These are phyloP conservation scores for Stictonetta naevosa DNA, from an alignment of 2,113 vertebrate species.

Conservation along the genomic window DNA sequence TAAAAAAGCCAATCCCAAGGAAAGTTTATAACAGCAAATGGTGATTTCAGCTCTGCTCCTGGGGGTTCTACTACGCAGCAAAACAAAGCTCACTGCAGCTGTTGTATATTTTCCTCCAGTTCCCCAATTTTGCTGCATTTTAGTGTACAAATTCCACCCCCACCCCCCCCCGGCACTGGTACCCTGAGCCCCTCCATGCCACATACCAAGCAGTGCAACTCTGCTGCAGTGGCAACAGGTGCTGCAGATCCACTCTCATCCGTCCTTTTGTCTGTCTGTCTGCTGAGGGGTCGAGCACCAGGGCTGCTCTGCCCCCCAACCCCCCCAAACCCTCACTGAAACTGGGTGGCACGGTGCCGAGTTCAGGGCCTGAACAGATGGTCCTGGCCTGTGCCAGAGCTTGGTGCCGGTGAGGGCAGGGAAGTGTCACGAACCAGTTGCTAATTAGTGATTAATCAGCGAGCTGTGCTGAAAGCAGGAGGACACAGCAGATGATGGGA, in stretches of 20 bases:
- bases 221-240: neutral
- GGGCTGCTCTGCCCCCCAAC: neutral
- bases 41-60: neutral
- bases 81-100: too few relatives aligned
- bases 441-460: conserved; percentile 32
- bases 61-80: neutral
- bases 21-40: neutral
- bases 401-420: neutral
- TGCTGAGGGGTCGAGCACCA: neutral
- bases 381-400: neutral
- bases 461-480: neutral
- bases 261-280: neutral
- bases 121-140: neutral
- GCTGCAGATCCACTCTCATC: neutral
- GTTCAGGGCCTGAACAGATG: conserved; percentile 17
- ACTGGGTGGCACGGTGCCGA: fast-evolving
- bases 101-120: too few relatives aligned
- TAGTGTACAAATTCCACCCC: neutral
- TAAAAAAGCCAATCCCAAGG: neutral
- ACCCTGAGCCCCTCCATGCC: too few relatives aligned
- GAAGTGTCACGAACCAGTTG: conserved; percentile 2
- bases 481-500: neutral
- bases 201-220: neutral
- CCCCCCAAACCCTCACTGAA: neutral
- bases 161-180: too few relatives aligned